These are phyloP conservation scores for Leucophenga maculata DNA, from an alignment of 2,888 invertebrate genomes.

Conservation along the genomic window DNA sequence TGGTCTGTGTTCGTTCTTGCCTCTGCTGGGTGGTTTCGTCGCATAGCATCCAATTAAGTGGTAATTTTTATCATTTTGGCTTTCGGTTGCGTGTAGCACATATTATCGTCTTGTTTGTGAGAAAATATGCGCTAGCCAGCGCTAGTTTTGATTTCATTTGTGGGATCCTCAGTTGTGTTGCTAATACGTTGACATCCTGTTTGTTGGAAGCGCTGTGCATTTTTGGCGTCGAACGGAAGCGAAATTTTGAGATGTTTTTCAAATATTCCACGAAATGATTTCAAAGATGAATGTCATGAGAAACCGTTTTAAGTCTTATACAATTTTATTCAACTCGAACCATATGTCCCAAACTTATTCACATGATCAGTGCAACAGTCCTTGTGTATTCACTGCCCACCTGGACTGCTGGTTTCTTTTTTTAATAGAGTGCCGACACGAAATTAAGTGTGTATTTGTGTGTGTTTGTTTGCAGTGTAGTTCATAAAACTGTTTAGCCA, in stretches of 20 bases:
- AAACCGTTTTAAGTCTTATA: background rate
- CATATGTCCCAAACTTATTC: background rate
- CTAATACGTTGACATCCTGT: slow-evolving; percentile 20
- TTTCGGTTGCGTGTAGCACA: slow-evolving; percentile 1
- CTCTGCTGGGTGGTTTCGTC: background rate
- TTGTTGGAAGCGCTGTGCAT: slow-evolving; percentile 30
- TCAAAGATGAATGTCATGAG: slow-evolving; percentile 39
- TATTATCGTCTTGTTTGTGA: background rate
- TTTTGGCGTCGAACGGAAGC: slow-evolving; percentile 62
- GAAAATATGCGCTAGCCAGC: slow-evolving; percentile 8
- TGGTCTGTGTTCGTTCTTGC: too few species aligned
- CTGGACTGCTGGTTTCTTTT: background rate
- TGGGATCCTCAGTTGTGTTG: slow-evolving; percentile 26
- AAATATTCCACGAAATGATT: slow-evolving; percentile 46
- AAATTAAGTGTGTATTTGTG: slow-evolving; percentile 2
- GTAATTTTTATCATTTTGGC: slow-evolving; percentile 54
- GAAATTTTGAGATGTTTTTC: slow-evolving; percentile 55
- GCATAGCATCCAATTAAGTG: slow-evolving; percentile 53
- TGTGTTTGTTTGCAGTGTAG: slow-evolving; percentile 11
- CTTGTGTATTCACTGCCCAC: too few species aligned
- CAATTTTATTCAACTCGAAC: background rate
- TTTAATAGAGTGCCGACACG: slow-evolving; percentile 14
- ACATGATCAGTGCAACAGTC: background rate
- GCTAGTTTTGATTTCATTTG: slow-evolving; percentile 35
- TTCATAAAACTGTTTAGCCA: slow-evolving; percentile 23